Percentiles rank a stretch among this genome's conserved stretches.
Evolutionary conservation across 2,888 invertebrate genomes (phyloP).

Genomic region (Belgica antarctica): DNA sequence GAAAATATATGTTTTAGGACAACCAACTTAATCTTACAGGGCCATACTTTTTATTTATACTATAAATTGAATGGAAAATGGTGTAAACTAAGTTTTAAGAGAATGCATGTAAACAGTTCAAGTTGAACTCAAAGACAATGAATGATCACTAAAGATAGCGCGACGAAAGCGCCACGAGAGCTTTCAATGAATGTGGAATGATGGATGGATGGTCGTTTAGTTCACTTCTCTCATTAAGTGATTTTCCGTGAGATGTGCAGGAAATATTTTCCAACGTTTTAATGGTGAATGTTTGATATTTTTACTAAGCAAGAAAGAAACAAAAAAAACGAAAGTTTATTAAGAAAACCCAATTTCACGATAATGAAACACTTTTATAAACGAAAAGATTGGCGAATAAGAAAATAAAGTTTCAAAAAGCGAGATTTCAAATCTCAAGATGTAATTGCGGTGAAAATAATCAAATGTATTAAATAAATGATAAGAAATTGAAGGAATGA

Average conservation of each 20-base stretch:
- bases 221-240: neutral
- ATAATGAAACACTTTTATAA: neutral
- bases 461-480: constrained; percentile 34
- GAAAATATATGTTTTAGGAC: constrained; percentile 30
- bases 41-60: constrained; percentile 34
- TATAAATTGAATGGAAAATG: constrained; percentile 10
- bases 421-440: neutral
- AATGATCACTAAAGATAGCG: constrained; percentile 5
- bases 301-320: constrained; percentile 9
- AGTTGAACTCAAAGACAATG: neutral
- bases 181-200: constrained; percentile 7
- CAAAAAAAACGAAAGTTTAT: neutral
- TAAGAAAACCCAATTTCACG: neutral
- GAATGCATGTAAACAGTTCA: neutral
- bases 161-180: neutral
- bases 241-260: neutral
- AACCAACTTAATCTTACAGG: constrained; percentile 40
- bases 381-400: neutral
- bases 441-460: constrained; percentile 12
- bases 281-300: constrained; percentile 19
- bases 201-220: neutral
- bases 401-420: constrained; percentile 1
- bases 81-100: no score
- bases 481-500: constrained; percentile 15
- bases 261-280: constrained; percentile 16